Evolutionary conservation across 2,113 vertebrate genomes (phyloP).

Genomic region (Rynchops niger): DNA sequence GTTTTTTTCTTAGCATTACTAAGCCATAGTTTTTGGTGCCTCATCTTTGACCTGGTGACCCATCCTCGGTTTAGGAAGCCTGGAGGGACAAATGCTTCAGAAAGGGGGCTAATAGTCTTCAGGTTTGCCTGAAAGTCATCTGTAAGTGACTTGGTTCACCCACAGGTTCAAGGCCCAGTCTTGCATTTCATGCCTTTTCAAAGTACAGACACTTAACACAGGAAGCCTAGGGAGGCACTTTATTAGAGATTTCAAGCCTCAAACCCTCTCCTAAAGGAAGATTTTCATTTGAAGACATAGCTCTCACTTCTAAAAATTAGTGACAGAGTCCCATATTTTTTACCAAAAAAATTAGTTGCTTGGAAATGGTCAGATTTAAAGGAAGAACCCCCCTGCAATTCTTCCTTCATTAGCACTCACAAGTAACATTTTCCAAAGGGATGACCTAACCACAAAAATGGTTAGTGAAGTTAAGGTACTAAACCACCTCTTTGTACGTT

Average conservation of each 20-base stretch:
- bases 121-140: neutral
- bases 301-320: neutral
- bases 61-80: neutral
- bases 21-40: neutral
- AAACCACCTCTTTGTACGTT: neutral
- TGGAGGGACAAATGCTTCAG: neutral
- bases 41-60: neutral
- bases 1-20: neutral
- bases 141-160: neutral
- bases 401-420: neutral
- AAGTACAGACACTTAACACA: neutral
- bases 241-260: neutral
- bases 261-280: neutral
- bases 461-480: neutral
- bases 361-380: neutral
- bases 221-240: neutral
- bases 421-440: neutral
- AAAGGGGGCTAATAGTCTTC: neutral
- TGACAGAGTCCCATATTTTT: accelerated
- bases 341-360: neutral
- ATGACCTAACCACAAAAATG: neutral
- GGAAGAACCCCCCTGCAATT: neutral
- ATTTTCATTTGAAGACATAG: neutral
- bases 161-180: neutral
- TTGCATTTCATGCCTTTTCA: neutral